Evolutionary conservation across 1,140 invertebrate species (phyloP), one percentile per base, ranked within the genome.

Genomic region (Polypedilum pembai): DNA sequence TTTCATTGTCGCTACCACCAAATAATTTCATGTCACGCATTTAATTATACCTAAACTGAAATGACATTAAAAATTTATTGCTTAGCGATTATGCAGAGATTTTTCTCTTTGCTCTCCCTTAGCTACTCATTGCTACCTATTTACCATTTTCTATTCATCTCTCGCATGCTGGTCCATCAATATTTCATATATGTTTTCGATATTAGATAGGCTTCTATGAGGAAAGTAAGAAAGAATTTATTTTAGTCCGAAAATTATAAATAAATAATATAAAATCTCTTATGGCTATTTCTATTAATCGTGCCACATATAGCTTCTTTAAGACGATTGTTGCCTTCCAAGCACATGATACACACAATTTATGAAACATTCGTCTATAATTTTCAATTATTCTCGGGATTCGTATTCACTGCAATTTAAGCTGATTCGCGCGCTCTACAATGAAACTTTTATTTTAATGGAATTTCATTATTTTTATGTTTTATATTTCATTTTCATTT

Each of bases 381-480:
- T 56, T 56, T 56, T 56, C n/a, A 12, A 56, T 56, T 45, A 12
- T 56, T 15, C 45, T 56, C 15, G 24, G 24, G 24, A 33, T 33
- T 33, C 24, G n/a, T n/a, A 33, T 33, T 33, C 24, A 33, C 24
- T 33, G 24, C 45, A 56, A 56, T 56, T 56, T 56, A 56, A n/a
- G 45, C 45, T 56, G 10, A 4, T 56, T 56, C 12, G n/a, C 45
- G 45, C 45, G 45, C 45, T 56, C 45, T 56, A n/a, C 45, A 15
- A 33, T 33, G 24, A 33, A 33, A 33, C 45, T 56, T 15, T 56
- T 56, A 56, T 56, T 56, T 33, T 56, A 56, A 56, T 56, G 45
- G 45, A 56, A 56, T 56, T 56, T 56, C 45, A 56, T n/a, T 56
- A 56, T 56, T 56, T 56, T 56, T n/a, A 56, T 15, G 12, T 56